Evolutionary conservation across 2,888 invertebrate species (phyloP).

Genomic region (Diarsia brunnea): DNA sequence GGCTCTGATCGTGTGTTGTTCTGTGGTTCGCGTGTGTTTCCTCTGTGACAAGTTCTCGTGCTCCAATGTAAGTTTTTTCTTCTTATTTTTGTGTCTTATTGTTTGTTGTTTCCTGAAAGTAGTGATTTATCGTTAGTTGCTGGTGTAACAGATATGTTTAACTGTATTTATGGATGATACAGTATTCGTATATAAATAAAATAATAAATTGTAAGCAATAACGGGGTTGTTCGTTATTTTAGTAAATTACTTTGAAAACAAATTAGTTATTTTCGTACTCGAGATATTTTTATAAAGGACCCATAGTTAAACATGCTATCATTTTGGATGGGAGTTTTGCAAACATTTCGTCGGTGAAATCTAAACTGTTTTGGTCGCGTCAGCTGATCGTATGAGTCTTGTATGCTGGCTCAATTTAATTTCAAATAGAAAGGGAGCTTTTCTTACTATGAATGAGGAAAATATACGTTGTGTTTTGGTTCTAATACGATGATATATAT

Average conservation of each 20-base stretch:
- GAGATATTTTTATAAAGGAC: background rate
- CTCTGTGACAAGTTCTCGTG: slow-evolving; percentile 52
- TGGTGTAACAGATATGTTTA: background rate
- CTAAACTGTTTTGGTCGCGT: slow-evolving; percentile 8
- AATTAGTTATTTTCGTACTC: background rate
- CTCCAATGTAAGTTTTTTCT: slow-evolving; percentile 60
- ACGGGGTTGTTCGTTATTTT: background rate
- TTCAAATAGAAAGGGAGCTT: background rate
- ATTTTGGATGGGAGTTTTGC: background rate
- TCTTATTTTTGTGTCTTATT: slow-evolving; percentile 27
- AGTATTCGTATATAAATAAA: background rate
- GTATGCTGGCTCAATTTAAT: background rate
- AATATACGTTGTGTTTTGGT: background rate
- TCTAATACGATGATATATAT: too few relatives aligned
- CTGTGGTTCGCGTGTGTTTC: slow-evolving; percentile 43
- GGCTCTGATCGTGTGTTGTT: slow-evolving; percentile 54
- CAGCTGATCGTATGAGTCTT: slow-evolving; percentile 29
- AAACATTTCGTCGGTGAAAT: background rate
- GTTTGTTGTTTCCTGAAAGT: slow-evolving; percentile 40
- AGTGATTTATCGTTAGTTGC: slow-evolving; percentile 25
- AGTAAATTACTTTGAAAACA: background rate
- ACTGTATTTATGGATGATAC: background rate
- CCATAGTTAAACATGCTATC: background rate
- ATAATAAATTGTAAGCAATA: background rate
- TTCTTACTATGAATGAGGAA: background rate